Evolutionary conservation across 2,797 vertebrate genomes (phyloP), one percentile per base, ranked within the genome.

Genomic region (Octomys mimax): DNA sequence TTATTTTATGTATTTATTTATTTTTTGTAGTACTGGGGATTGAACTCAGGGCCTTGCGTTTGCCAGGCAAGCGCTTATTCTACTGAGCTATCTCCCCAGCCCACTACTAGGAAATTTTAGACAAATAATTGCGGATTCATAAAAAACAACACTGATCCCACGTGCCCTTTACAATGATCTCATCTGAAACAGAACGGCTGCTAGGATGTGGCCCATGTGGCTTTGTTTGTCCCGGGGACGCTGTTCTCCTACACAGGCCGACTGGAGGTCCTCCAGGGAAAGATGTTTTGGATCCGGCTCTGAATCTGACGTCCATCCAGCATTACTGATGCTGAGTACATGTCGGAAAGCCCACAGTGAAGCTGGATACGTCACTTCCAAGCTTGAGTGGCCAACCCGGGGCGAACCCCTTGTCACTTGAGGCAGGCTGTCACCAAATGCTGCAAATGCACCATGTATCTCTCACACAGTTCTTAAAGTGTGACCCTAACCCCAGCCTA

Each of bases 101-200:
- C 49, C 49, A 11, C 31, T 49, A 6, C 57, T 10, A 21, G 61
- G 62, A 57, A 33, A 28, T n/a, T 64, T 71, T 39, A 5, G 18
- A 39, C 68, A 62, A 54, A 42, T 71, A 31, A 33, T 26, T 28
- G 42, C 36, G 77, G 36, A 54, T 14, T 64, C 11, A 8, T 6
- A 31, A 36, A 54, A 52, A 52, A 42, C 14, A 52, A 12, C 3
- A n/a, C 3, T 8, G 3, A 31, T 3, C 28, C 31, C 0, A 3
- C 18, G 26, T 22, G 6, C 9, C 1, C 13, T 64, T 75, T 1
- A 3, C 33, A 33, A 14, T 0, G n/a, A 22, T 7, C 1, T 6
- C 24, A 3, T 61, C 79, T 1, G 2, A 0, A 21, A 12, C 1
- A 1, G 0, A 5, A 2, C 39, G 26, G 13, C 9, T 0, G 11